These are phyloP conservation scores for Molossus alvarezi DNA, from an alignment of 2,797 vertebrate species.

Conservation along the genomic window DNA sequence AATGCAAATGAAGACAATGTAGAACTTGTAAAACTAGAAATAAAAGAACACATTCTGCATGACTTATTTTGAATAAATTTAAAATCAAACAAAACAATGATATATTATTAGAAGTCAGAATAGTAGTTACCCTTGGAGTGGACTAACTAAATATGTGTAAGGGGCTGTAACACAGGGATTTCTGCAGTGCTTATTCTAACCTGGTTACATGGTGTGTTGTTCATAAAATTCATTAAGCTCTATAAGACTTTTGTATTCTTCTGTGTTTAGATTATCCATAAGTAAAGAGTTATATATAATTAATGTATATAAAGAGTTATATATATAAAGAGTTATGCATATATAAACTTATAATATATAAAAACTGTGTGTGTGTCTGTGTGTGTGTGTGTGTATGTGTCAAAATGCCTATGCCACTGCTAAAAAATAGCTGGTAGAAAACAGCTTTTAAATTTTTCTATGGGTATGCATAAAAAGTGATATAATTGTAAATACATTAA, in stretches of 20 bases:
- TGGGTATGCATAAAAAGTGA: neutral
- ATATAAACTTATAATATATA: neutral
- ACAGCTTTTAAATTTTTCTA: neutral
- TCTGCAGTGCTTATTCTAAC: neutral
- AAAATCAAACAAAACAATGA: neutral
- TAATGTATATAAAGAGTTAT: neutral
- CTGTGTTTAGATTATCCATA: neutral
- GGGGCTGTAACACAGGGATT: accelerated
- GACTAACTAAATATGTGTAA: neutral
- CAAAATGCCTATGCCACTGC: neutral
- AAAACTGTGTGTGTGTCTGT: no score
- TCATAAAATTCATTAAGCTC: neutral
- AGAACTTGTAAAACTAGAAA: neutral
- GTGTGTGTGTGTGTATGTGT: neutral
- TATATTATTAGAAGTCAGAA: neutral
- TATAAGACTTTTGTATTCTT: neutral
- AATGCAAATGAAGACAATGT: neutral
- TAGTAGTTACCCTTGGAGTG: neutral
- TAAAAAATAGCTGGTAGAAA: neutral
- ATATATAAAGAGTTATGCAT: neutral
- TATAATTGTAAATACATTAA: neutral
- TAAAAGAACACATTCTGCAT: neutral
- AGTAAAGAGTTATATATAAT: neutral
- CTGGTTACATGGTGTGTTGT: neutral
- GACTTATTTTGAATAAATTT: neutral